phyloP scores from a whole-genome alignment of 1,140 invertebrate genomes.

The Pantala flavescens region DNA sequence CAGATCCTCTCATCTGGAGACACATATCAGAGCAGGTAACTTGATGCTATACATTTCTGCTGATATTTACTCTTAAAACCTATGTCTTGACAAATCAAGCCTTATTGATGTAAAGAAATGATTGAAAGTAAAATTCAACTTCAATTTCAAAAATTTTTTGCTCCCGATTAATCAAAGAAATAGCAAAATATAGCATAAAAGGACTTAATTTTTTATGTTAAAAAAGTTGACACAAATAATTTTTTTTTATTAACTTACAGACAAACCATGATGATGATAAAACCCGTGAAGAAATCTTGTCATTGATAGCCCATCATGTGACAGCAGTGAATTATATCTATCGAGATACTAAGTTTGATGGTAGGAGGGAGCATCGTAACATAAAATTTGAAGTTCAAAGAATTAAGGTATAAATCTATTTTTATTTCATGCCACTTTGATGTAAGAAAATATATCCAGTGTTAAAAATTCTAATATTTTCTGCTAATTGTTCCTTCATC shows the following conservation, averaged over 20 bases:
- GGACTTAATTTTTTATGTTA: too few relatives aligned
- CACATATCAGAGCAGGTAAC: slow-evolving; percentile 62
- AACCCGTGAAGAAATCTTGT: slow-evolving; percentile 92
- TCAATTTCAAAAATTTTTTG: too few relatives aligned
- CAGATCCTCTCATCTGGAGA: slow-evolving; percentile 93
- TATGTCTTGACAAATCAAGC: too few relatives aligned
- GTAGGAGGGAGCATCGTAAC: slow-evolving; percentile 73
- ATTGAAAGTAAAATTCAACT: too few relatives aligned
- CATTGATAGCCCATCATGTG: slow-evolving; percentile 94
- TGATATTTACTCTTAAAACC: too few relatives aligned
- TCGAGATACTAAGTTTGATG: slow-evolving; percentile 85
- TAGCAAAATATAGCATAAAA: too few relatives aligned
- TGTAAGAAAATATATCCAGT: neutral
- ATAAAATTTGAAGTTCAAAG: slow-evolving; percentile 97
- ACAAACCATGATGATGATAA: slow-evolving; percentile 49
- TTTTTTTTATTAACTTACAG: slow-evolving; percentile 18
- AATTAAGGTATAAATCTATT: slow-evolving; percentile 60
- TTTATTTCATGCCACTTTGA: neutral
- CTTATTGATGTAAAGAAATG: too few relatives aligned
- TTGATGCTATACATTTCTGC: neutral
- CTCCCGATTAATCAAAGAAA: too few relatives aligned
- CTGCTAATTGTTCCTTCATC: too few relatives aligned
- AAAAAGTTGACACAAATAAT: too few relatives aligned
- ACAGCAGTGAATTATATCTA: slow-evolving; percentile 98
- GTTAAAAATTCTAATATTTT: neutral